These are phyloP conservation scores for Cyprinodon tularosa DNA, from an alignment of 2,113 vertebrate genomes.

Conservation along the genomic window DNA sequence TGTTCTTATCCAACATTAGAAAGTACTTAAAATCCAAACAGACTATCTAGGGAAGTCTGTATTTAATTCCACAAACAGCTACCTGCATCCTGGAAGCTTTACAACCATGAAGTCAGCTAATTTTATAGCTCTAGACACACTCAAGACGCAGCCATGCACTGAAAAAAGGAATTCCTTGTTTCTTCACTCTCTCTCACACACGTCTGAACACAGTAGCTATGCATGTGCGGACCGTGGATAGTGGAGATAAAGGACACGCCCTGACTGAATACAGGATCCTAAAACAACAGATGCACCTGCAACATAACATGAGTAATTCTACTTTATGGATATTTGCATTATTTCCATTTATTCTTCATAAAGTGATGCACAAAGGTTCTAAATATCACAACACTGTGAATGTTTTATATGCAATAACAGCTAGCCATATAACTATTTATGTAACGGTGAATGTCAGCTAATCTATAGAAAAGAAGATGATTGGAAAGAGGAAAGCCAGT, in stretches of 20 bases:
- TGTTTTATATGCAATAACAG: too few relatives aligned
- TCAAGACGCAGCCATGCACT: background rate
- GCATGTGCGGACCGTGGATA: background rate
- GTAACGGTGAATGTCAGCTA: too few relatives aligned
- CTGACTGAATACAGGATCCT: slow-evolving; percentile 20
- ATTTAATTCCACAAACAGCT: background rate
- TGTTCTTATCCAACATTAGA: background rate
- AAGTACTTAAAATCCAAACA: background rate
- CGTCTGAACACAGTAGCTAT: background rate
- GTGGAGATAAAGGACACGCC: slow-evolving; percentile 6
- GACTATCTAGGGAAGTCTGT: background rate
- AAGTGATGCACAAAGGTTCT: too few relatives aligned
- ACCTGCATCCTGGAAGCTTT: background rate
- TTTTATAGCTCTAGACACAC: background rate
- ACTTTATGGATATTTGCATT: too few relatives aligned
- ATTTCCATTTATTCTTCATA: background rate
- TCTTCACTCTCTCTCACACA: background rate
- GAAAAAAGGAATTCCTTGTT: background rate
- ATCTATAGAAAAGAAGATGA: too few relatives aligned
- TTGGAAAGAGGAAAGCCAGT: too few relatives aligned
- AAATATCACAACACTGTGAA: too few relatives aligned
- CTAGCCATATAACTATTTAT: too few relatives aligned
- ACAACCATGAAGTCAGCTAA: background rate
- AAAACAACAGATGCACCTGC: slow-evolving; percentile 14
- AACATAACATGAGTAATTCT: background rate